Conservation (phyloP, 2,797 vertebrate genomes). For the Threskiornis aethiopicus region DNA sequence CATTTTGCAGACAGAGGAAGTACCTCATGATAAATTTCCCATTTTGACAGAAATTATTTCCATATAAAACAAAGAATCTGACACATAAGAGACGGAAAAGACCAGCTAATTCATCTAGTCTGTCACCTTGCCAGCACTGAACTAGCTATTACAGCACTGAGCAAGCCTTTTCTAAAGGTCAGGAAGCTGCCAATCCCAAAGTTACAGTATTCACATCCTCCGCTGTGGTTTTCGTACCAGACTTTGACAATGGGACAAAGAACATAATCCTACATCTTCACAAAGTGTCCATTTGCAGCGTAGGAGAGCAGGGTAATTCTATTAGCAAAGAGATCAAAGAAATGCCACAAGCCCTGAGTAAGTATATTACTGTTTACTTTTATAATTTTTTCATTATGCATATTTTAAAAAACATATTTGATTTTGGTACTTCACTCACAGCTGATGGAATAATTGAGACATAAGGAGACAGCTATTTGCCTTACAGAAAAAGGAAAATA, state of each 20-base stretch:
- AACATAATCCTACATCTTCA: conserved; percentile 18
- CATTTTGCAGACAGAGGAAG: conserved; percentile 27
- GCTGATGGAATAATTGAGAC: background rate
- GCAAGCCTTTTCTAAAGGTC: conserved; percentile 1
- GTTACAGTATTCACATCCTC: conserved; percentile 39
- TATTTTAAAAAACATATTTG: background rate
- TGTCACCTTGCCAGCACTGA: conserved; percentile 39
- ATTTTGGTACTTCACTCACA: background rate
- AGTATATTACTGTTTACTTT: background rate
- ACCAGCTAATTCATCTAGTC: background rate
- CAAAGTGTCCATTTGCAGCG: background rate
- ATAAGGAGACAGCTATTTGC: background rate
- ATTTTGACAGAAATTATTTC: conserved; percentile 50
- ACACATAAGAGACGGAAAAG: conserved; percentile 2
- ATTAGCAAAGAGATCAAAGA: conserved; percentile 43
- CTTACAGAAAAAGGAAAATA: background rate
- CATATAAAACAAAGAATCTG: conserved; percentile 54
- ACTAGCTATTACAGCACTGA: background rate
- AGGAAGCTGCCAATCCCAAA: conserved; percentile 56
- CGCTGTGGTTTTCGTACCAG: conserved; percentile 47
- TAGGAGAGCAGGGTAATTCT: conserved; percentile 2
- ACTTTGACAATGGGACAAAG: conserved; percentile 42
- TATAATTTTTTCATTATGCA: background rate
- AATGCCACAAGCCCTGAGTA: conserved; percentile 8
- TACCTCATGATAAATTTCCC: conserved; percentile 20